phyloP scores from a whole-genome alignment of 2,888 invertebrate species.

The Microctonus brassicae region DNA sequence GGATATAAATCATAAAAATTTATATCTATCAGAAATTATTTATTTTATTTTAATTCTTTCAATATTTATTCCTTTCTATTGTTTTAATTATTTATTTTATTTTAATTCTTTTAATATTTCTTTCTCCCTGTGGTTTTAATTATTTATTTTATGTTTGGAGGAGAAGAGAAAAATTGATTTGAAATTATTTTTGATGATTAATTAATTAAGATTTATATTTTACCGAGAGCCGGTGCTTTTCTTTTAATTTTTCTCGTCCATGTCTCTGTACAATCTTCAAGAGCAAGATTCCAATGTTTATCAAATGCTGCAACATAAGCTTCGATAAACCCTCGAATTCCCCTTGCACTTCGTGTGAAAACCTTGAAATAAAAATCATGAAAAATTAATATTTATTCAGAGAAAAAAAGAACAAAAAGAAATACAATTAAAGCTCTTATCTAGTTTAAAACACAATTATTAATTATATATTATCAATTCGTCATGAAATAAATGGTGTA shows the following conservation, averaged over 20 bases:
- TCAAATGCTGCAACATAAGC: conserved; percentile 90
- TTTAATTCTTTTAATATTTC: neutral
- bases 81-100: neutral
- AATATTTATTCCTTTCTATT: neutral
- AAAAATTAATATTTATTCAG: too few species aligned
- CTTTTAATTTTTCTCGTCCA: conserved; percentile 78
- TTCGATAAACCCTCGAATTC: conserved; percentile 82
- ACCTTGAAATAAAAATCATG: conserved; percentile 74
- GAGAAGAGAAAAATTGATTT: neutral
- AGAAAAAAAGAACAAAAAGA: neutral
- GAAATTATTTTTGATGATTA: neutral
- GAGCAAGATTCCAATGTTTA: conserved; percentile 92
- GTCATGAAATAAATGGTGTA: too few species aligned
- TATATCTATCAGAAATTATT: neutral
- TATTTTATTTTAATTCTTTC: neutral
- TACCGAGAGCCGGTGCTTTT: conserved; percentile 77
- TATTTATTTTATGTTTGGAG: neutral
- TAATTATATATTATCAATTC: too few species aligned
- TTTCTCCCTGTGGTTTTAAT: neutral
- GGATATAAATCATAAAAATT: too few species aligned
- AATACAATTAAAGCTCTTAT: neutral
- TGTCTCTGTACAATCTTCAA: conserved; percentile 85
- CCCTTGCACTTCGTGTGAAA: conserved; percentile 79
- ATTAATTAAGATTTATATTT: conserved; percentile 45
- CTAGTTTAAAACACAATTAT: too few species aligned